Conservation (phyloP, 2,113 vertebrate genomes). For the Lethenteron reissneri region DNA sequence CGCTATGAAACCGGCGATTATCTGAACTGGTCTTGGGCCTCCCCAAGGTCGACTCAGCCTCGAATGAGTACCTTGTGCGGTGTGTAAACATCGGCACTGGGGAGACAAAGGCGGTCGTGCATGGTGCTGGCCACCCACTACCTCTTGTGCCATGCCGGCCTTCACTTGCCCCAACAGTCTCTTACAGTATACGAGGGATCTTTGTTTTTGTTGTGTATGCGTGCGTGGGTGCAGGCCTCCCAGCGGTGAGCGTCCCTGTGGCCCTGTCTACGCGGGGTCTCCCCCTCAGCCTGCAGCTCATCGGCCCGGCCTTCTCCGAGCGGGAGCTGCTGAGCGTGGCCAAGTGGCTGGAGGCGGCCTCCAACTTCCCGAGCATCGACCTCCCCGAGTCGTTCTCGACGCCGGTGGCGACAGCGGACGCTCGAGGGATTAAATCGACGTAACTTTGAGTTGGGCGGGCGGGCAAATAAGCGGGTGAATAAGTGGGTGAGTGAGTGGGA, state of each 20-base stretch:
- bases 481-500: background rate
- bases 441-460: background rate
- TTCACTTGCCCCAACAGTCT: too few species aligned
- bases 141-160: too few species aligned
- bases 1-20: too few species aligned
- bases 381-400: constrained; percentile 18
- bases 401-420: constrained; percentile 17
- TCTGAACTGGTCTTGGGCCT: too few species aligned
- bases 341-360: constrained; percentile 68
- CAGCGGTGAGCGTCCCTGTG: constrained; percentile 48
- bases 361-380: constrained; percentile 41
- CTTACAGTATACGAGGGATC: too few species aligned
- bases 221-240: constrained; percentile 34
- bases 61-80: too few species aligned
- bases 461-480: too few species aligned
- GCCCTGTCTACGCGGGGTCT: constrained; percentile 51
- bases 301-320: constrained; percentile 49
- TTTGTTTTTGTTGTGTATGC: too few species aligned
- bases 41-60: too few species aligned
- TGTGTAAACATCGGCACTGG: too few species aligned
- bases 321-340: constrained; percentile 50
- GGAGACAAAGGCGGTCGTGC: too few species aligned
- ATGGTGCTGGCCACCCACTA: too few species aligned
- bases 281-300: constrained; percentile 69
- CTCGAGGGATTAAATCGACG: constrained; percentile 6